phyloP scores from a whole-genome alignment of 2,113 vertebrate genomes.

The Eolophus roseicapilla region DNA sequence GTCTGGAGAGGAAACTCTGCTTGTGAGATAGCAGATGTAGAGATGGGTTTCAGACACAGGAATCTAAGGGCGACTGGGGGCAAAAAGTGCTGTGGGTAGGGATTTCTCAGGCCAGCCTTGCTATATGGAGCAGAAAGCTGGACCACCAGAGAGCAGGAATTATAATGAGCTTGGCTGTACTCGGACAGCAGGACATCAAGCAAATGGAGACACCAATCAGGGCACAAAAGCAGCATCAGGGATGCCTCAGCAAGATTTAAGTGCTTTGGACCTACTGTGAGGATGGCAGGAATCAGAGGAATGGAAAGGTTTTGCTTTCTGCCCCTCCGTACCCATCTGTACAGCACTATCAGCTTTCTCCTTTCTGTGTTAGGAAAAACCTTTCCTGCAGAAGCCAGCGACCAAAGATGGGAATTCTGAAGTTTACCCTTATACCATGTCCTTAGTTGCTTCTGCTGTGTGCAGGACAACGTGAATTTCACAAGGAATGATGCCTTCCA shows the following conservation, averaged over 20 bases:
- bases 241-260: neutral
- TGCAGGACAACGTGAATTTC: neutral
- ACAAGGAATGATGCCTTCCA: neutral
- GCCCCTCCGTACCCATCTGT: neutral
- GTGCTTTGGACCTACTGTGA: neutral
- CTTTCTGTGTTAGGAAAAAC: neutral
- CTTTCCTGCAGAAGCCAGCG: neutral
- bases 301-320: neutral
- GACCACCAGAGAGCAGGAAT: neutral
- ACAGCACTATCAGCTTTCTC: neutral
- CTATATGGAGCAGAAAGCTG: neutral
- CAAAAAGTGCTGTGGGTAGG: neutral
- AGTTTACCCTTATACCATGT: fast-evolving
- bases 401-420: neutral
- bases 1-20: constrained; percentile 30
- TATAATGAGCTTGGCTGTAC: neutral
- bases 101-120: neutral
- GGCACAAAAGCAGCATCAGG: neutral
- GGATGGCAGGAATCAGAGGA: neutral
- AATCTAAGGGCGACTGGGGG: neutral
- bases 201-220: neutral
- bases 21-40: neutral
- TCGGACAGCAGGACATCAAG: neutral
- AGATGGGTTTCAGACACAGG: neutral
- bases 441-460: neutral